Evolutionary conservation across 2,797 vertebrate species (phyloP).

Genomic region (Aphelocoma californica): DNA sequence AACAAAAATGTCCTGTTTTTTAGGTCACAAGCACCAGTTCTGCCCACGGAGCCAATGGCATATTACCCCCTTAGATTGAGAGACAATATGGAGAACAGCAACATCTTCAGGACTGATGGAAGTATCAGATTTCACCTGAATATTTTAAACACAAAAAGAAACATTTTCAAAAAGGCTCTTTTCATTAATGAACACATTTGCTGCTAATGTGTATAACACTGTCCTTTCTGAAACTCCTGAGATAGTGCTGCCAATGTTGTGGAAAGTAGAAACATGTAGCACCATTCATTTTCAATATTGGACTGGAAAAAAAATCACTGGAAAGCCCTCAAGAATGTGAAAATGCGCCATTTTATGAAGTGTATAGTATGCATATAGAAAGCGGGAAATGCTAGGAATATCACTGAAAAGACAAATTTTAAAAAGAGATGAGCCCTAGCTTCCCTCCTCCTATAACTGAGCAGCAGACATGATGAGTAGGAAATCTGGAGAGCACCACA

Average conservation of each 20-base stretch:
- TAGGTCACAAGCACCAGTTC: neutral
- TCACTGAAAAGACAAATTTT: neutral
- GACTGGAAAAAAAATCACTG: neutral
- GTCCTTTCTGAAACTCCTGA: neutral
- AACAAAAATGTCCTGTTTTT: neutral
- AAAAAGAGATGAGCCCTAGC: neutral
- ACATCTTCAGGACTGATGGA: neutral
- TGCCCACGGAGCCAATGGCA: neutral
- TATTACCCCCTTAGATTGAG: neutral
- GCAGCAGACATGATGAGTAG: neutral
- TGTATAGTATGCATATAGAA: neutral
- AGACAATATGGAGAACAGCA: neutral
- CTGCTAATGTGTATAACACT: neutral
- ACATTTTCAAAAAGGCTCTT: neutral
- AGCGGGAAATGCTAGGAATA: neutral
- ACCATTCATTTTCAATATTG: neutral
- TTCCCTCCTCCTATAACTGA: neutral
- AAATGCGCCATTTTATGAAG: neutral
- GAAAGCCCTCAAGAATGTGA: constrained; percentile 1
- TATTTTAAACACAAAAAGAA: neutral
- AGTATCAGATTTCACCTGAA: neutral
- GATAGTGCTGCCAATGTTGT: neutral
- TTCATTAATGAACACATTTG: neutral
- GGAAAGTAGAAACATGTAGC: neutral
- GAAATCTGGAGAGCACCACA: neutral